phyloP scores from a whole-genome alignment of 2,888 invertebrate species.

The Bellardia bayeri region DNA sequence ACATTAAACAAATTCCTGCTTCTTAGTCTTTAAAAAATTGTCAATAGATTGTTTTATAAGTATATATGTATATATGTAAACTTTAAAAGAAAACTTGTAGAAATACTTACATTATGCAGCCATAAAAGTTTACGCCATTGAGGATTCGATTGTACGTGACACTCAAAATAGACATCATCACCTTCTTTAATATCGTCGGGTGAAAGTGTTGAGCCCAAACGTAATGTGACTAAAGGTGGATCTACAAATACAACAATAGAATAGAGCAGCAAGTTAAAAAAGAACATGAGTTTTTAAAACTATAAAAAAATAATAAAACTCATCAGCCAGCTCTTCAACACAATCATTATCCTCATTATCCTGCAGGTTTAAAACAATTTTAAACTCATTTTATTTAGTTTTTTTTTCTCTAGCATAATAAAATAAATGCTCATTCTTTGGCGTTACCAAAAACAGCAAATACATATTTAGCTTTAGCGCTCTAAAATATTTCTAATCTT shows the following conservation, averaged over 20 bases:
- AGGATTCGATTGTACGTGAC: conserved; percentile 95
- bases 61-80: not conserved
- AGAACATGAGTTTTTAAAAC: not conserved
- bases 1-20: not conserved
- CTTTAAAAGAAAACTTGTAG: conserved; percentile 14
- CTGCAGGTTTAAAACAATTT: conserved; percentile 53
- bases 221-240: conserved; percentile 92
- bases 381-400: conserved; percentile 26
- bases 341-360: conserved; percentile 12
- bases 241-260: conserved; percentile 85
- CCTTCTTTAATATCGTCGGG: conserved; percentile 96
- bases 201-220: conserved; percentile 92
- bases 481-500: conserved; percentile 2
- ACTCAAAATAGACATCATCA: conserved; percentile 96
- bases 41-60: not conserved
- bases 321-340: not conserved
- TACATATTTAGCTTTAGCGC: not conserved
- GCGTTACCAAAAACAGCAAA: not conserved
- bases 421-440: not conserved
- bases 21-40: not conserved
- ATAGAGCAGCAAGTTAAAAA: conserved; percentile 15
- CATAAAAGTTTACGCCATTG: conserved; percentile 93
- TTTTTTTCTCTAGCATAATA: conserved; percentile 4
- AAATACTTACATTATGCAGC: conserved; percentile 92
- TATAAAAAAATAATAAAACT: not conserved